Conservation (phyloP, 1,140 invertebrate species). For the Conus betulinus region DNA sequence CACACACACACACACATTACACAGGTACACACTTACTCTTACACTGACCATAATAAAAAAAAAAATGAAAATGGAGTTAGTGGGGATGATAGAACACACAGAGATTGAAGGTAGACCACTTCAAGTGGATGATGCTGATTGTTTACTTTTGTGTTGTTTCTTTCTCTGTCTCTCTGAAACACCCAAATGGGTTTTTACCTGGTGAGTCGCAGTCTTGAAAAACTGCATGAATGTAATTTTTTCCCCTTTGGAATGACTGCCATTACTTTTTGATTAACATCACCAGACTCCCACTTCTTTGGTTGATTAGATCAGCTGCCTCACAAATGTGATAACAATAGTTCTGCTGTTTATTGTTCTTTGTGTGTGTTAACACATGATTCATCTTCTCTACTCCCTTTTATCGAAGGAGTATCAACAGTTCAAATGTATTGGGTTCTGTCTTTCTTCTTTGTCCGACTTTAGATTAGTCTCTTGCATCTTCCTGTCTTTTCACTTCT, state of each 20-base stretch:
- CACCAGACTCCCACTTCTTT: background rate
- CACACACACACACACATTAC: no score
- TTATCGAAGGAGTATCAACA: background rate
- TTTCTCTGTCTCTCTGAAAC: background rate
- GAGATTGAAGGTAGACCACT: background rate
- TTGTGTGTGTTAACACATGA: background rate
- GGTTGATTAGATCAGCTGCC: background rate
- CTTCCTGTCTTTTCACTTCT: no score
- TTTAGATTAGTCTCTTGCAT: no score
- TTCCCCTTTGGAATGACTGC: background rate
- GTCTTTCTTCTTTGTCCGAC: no score
- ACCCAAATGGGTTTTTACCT: background rate
- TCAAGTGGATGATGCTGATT: background rate
- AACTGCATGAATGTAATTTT: background rate
- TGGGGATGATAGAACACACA: no score
- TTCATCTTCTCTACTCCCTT: background rate
- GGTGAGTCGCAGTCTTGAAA: background rate
- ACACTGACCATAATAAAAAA: no score
- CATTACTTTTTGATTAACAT: background rate
- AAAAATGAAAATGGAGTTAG: no score
- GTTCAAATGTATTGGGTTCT: no score
- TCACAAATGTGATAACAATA: background rate
- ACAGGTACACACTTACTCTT: no score
- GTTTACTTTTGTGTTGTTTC: background rate
- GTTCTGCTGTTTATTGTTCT: background rate